Conservation (phyloP, 2,113 vertebrate species). For the Amphiprion percula region DNA sequence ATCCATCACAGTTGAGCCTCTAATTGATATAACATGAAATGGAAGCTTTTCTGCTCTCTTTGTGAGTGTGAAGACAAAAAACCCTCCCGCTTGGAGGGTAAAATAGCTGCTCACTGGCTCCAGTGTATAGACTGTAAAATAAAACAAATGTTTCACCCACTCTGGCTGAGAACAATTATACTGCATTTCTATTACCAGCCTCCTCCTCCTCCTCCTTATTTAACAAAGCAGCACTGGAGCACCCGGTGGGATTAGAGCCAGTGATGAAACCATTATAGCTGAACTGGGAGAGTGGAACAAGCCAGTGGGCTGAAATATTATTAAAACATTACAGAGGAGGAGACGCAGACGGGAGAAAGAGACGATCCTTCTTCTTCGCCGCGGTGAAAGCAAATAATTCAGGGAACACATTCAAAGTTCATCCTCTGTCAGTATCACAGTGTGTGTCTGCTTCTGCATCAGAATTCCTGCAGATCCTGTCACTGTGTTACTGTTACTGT, state of each 20-base stretch:
- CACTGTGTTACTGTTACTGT: not conserved
- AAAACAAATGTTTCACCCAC: slow-evolving; percentile 74
- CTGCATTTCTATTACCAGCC: slow-evolving; percentile 76
- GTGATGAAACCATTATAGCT: slow-evolving; percentile 76
- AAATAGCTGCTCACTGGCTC: slow-evolving; percentile 43
- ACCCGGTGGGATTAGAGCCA: slow-evolving; percentile 72
- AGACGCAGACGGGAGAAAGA: slow-evolving; percentile 37
- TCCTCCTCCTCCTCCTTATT: slow-evolving; percentile 67
- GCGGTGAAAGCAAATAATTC: slow-evolving; percentile 44
- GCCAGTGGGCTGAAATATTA: slow-evolving; percentile 69
- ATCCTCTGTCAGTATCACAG: not conserved
- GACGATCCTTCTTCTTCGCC: slow-evolving; percentile 34
- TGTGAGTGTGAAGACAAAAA: slow-evolving; percentile 31
- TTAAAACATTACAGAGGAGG: slow-evolving; percentile 64
- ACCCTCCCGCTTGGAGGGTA: slow-evolving; percentile 46
- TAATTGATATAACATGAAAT: not conserved
- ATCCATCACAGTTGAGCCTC: too few species aligned
- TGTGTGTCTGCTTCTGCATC: slow-evolving; percentile 5
- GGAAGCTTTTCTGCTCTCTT: not conserved
- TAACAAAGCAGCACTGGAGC: slow-evolving; percentile 78
- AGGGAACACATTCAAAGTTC: slow-evolving; percentile 34
- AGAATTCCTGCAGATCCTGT: not conserved
- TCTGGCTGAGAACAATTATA: slow-evolving; percentile 74
- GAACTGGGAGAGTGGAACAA: slow-evolving; percentile 73
- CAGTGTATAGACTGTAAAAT: slow-evolving; percentile 62